Evolutionary conservation across 2,888 invertebrate species (phyloP).

Genomic region (Caenorhabditis afra): DNA sequence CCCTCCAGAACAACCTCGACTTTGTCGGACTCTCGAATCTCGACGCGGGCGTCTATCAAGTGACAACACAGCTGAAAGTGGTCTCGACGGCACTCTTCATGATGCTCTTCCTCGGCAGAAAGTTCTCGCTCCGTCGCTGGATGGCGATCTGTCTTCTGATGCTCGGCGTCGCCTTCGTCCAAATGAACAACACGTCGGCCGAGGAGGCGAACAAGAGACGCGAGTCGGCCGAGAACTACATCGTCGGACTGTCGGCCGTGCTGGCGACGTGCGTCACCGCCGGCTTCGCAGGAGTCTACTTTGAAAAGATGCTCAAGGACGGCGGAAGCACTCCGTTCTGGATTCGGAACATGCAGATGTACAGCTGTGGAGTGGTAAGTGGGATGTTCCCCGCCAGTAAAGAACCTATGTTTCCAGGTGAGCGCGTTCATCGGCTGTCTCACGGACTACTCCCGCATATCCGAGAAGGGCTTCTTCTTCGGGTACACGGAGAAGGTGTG

Average conservation of each 20-base stretch:
- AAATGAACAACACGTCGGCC: slow-evolving; percentile 68
- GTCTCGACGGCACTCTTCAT: slow-evolving; percentile 81
- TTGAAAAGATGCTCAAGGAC: slow-evolving; percentile 81
- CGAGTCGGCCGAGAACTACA: slow-evolving; percentile 72
- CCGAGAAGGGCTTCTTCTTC: slow-evolving; percentile 78
- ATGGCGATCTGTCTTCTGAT: slow-evolving; percentile 79
- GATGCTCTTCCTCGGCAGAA: slow-evolving; percentile 79
- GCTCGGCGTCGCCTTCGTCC: slow-evolving; percentile 79
- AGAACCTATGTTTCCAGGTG: slow-evolving; percentile 22
- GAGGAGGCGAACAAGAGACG: slow-evolving; percentile 24
- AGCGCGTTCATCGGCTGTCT: slow-evolving; percentile 75
- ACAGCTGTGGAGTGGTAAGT: slow-evolving; percentile 79
- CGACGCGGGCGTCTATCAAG: slow-evolving; percentile 80
- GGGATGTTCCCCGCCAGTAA: not conserved
- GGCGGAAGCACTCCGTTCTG: slow-evolving; percentile 79
- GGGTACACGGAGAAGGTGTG: slow-evolving; percentile 79
- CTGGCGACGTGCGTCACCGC: slow-evolving; percentile 80
- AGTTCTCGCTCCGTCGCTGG: slow-evolving; percentile 79
- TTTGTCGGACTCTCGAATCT: slow-evolving; percentile 80
- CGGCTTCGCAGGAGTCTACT: slow-evolving; percentile 81
- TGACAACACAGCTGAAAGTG: slow-evolving; percentile 81
- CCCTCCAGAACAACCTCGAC: slow-evolving; percentile 81
- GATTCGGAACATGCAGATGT: slow-evolving; percentile 81
- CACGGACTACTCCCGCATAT: slow-evolving; percentile 71
- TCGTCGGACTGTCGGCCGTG: slow-evolving; percentile 78